These are phyloP conservation scores for Sepiola atlantica DNA, from an alignment of 2,888 invertebrate genomes.

Conservation along the genomic window DNA sequence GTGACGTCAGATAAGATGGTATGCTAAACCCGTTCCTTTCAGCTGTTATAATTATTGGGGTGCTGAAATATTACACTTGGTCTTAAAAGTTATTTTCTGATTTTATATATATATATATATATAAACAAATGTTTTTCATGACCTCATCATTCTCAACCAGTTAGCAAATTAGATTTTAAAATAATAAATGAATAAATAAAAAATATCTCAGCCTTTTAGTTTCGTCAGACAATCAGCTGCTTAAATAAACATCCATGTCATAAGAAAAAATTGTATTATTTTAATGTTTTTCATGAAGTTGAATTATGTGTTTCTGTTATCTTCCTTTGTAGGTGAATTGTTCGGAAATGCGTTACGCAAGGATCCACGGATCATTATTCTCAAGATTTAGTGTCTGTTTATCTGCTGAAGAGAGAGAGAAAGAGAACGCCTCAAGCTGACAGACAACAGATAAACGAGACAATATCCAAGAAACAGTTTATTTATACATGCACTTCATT, in stretches of 20 bases:
- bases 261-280: not conserved
- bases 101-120: no score
- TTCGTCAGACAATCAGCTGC: not conserved
- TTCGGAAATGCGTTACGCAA: slow-evolving; percentile 3
- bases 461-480: not conserved
- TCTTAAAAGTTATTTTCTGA: no score
- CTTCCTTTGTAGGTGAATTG: not conserved
- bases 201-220: not conserved
- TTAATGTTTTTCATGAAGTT: not conserved
- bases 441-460: not conserved
- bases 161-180: not conserved
- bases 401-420: not conserved
- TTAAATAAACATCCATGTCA: not conserved
- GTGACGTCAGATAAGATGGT: no score
- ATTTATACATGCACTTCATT: not conserved
- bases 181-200: not conserved
- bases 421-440: not conserved
- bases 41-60: no score
- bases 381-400: not conserved
- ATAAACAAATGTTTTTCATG: not conserved
- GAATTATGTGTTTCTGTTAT: not conserved
- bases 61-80: no score
- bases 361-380: not conserved
- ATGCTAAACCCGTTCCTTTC: no score
- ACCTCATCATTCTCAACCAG: not conserved